Evolutionary conservation across 2,797 vertebrate species (phyloP).

Genomic region (Channa striata): DNA sequence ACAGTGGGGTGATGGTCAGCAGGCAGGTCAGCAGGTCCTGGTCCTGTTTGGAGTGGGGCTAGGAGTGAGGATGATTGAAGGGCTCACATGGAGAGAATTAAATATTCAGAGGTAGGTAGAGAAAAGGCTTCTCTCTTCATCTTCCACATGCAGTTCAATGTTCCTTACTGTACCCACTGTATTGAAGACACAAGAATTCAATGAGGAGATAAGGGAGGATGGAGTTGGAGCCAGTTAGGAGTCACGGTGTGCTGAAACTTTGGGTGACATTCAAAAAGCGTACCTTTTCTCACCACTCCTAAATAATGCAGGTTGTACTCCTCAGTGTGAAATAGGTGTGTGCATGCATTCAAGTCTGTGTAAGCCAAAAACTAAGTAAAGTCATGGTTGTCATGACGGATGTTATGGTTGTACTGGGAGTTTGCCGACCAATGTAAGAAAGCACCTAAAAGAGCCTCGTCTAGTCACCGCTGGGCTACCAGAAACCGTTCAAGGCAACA

Average conservation of each 20-base stretch:
- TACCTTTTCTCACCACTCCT: slow-evolving; percentile 33
- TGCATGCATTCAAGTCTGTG: slow-evolving; percentile 19
- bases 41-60: slow-evolving; percentile 48
- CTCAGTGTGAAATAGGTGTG: slow-evolving; percentile 19
- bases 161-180: slow-evolving; percentile 54
- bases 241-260: not conserved
- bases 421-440: slow-evolving; percentile 32
- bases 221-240: not conserved
- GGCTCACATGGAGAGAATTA: slow-evolving; percentile 42
- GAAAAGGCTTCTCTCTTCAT: not conserved
- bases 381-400: slow-evolving; percentile 55
- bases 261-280: not conserved
- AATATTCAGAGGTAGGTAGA: slow-evolving; percentile 15
- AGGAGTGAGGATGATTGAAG: slow-evolving; percentile 60
- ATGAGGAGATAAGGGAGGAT: not conserved
- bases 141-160: slow-evolving; percentile 21
- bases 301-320: not conserved
- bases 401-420: slow-evolving; percentile 42
- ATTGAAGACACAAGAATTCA: slow-evolving; percentile 52
- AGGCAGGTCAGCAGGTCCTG: slow-evolving; percentile 67
- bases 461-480: slow-evolving; percentile 42
- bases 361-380: slow-evolving; percentile 27
- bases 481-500: slow-evolving; percentile 30
- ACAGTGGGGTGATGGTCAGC: slow-evolving; percentile 57
- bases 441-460: slow-evolving; percentile 47